Percentiles rank a stretch among this genome's conserved stretches.
Evolutionary conservation across 2,113 vertebrate species (phyloP).

Genomic region (Gorilla gorilla): DNA sequence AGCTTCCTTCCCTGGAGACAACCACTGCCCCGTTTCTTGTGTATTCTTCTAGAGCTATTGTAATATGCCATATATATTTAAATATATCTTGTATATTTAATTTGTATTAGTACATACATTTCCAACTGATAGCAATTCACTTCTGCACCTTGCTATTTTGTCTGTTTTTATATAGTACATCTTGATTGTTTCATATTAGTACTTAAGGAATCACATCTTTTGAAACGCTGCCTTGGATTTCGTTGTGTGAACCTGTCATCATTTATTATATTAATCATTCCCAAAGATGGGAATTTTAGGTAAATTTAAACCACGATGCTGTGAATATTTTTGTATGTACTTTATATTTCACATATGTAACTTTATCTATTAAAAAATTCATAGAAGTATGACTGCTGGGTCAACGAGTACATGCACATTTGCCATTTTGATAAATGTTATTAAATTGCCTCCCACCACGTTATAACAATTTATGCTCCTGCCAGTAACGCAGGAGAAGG

Average conservation of each 20-base stretch:
- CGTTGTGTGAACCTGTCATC: neutral
- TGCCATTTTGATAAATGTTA: neutral
- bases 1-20: neutral
- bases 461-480: neutral
- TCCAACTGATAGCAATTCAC: neutral
- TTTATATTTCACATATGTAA: neutral
- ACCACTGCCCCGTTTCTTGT: neutral
- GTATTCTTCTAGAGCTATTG: neutral
- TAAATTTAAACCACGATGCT: neutral
- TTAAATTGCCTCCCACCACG: neutral
- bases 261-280: neutral
- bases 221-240: neutral
- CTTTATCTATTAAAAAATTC: neutral
- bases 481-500: neutral
- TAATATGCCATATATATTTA: neutral
- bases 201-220: neutral
- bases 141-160: neutral
- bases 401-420: neutral
- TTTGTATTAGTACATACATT: neutral
- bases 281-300: neutral
- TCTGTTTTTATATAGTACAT: neutral
- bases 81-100: neutral
- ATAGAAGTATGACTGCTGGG: neutral
- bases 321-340: neutral
- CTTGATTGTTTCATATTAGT: neutral